Evolutionary conservation across 2,888 invertebrate species (phyloP), one percentile per base, ranked within the genome.

Genomic region (Melipona beecheii): DNA sequence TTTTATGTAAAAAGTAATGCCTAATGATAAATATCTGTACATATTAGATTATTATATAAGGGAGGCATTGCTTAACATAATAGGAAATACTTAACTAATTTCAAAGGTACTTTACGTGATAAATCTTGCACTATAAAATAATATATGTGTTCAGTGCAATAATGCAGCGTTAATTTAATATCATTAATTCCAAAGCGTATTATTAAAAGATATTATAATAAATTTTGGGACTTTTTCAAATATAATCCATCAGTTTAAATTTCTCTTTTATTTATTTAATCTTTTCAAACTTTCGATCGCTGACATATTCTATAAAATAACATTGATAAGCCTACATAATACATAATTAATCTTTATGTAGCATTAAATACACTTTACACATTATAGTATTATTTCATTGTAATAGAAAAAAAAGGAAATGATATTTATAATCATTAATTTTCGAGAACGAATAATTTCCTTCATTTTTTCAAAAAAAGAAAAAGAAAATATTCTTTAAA

Each of bases 331-430:
- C 72, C 79, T 88, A 86, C 77, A 81, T 85, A 83, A 24, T 24
- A 60, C 75, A 77, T 85, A 86, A 84, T 80, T 70, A 85, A 84
- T 85, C 72, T 81, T 84, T 72, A 85, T 86, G 65, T 81, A 77
- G 85, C 58, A 88, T 90, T 91, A 90, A 89, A 91, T 88, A 86
- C 83, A 91, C 86, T 90, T 88, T 86, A 90, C 90, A 90, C 81
- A 85, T 86, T 80, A 70, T 88, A 88, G 87, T 83, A 83, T 75
- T 85, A 81, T 36, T 84, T 79, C 56, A 68, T 83, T 71, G 54
- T 83, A 83, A 80, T 81, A 84, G 83, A 82, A 78, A 24, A 68
- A 31, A 84, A 81, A 83, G 81, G 73, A 24, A 69, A 43, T n/a
- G 50, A 58, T 58, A 58, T 58, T n/a, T 76, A 69, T 75, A 66